Conservation (phyloP, 1,140 invertebrate genomes). For the Drosophila jambulina region DNA sequence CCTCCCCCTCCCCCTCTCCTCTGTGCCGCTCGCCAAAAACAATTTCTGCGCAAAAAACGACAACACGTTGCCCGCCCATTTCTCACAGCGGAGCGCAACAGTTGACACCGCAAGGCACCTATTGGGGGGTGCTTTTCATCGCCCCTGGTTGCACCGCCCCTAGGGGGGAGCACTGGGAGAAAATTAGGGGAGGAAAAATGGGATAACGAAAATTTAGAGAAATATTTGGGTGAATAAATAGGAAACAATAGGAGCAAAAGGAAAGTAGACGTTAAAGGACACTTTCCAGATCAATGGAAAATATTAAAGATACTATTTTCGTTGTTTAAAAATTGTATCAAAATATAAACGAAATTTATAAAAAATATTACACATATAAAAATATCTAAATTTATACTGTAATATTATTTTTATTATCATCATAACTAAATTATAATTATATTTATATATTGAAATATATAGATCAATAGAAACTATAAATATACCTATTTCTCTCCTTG, state of each 20-base stretch:
- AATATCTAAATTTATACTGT: no score
- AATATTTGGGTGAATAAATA: no score
- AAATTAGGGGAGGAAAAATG: neutral
- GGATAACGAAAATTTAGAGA: neutral
- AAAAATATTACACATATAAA: neutral
- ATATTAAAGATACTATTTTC: neutral
- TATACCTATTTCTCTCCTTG: no score
- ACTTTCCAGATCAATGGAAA: neutral
- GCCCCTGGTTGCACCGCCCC: constrained; percentile 1
- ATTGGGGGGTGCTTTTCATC: neutral
- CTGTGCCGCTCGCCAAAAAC: constrained; percentile 1
- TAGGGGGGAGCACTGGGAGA: neutral
- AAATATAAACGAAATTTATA: neutral
- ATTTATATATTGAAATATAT: no score
- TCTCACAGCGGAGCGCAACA: constrained; percentile 22
- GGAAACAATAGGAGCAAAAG: neutral
- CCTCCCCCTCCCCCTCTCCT: neutral
- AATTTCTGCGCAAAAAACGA: constrained; percentile 20
- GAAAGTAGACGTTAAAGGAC: neutral
- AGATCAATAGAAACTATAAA: no score
- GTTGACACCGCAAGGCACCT: constrained; percentile 24
- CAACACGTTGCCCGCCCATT: constrained; percentile 13
- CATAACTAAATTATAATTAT: no score
- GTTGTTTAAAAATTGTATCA: neutral
- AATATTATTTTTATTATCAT: no score